These are phyloP conservation scores for Ciona savignyi DNA, from an alignment of 23 tunicate species.

Conservation along the genomic window DNA sequence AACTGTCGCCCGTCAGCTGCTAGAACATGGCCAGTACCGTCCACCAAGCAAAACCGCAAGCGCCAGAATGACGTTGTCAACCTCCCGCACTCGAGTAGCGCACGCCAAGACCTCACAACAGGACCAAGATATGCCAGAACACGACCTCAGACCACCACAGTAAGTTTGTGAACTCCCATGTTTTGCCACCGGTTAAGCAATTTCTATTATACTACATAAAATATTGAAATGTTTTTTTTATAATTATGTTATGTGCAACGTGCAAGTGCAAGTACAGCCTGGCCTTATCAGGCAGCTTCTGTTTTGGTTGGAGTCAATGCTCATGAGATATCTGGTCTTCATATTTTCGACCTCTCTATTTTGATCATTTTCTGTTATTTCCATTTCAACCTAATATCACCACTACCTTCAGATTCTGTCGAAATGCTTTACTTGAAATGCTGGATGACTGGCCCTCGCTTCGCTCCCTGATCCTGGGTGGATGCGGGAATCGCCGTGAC, in stretches of 20 bases:
- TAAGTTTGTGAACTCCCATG: too few relatives aligned
- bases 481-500: slow-evolving; percentile 33
- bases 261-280: too few relatives aligned
- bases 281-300: too few relatives aligned
- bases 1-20: slow-evolving; percentile 76
- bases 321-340: too few relatives aligned
- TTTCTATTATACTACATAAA: too few relatives aligned
- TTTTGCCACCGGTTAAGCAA: too few relatives aligned
- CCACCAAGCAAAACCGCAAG: slow-evolving; percentile 19
- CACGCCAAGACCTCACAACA: slow-evolving; percentile 5
- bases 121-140: slow-evolving; percentile 73
- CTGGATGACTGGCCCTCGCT: slow-evolving; percentile 63
- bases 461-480: slow-evolving; percentile 41
- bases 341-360: too few relatives aligned
- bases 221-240: too few relatives aligned
- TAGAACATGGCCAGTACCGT: slow-evolving; percentile 67
- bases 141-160: slow-evolving; percentile 84
- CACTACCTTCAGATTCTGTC: slow-evolving; percentile 65
- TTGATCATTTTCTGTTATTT: too few relatives aligned
- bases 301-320: too few relatives aligned
- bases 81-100: neutral
- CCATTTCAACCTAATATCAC: neutral
- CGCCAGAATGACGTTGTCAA: neutral
- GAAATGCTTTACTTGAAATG: slow-evolving; percentile 51
- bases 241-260: too few relatives aligned